Percentiles rank a stretch among this genome's conserved stretches.
Conservation (phyloP, 2,797 vertebrate genomes). For the Rhinogobio ventralis region DNA sequence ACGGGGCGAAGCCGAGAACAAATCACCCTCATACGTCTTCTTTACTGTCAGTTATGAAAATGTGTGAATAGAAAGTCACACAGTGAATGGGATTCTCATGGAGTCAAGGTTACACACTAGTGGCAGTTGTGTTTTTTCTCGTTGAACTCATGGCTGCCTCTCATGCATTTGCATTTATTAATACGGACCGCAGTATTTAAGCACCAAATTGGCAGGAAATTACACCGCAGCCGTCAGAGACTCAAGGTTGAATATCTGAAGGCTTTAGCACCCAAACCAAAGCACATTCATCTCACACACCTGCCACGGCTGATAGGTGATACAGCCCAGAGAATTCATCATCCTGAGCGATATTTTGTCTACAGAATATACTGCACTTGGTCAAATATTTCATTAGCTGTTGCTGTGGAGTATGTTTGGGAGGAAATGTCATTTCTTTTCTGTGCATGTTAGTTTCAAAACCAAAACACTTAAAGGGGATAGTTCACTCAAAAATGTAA, state of each 20-base stretch:
- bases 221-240: conserved; percentile 48
- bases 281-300: conserved; percentile 62
- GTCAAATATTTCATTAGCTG: conserved; percentile 60
- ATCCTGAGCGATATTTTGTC: conserved; percentile 48
- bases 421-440: conserved; percentile 12
- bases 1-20: conserved; percentile 56
- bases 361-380: conserved; percentile 49
- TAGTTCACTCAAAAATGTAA: background rate
- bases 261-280: conserved; percentile 55
- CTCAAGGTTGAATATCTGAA: conserved; percentile 62
- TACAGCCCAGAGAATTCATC: conserved; percentile 58
- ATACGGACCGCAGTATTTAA: conserved; percentile 59
- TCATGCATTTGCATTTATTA: conserved; percentile 63
- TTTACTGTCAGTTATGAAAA: conserved; percentile 70
- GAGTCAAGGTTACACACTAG: conserved; percentile 66
- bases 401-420: conserved; percentile 24
- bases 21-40: conserved; percentile 65
- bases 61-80: conserved; percentile 62
- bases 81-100: conserved; percentile 57
- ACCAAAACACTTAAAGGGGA: background rate
- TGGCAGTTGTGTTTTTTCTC: conserved; percentile 31
- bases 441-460: background rate
- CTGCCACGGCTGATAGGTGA: conserved; percentile 63
- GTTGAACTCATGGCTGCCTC: conserved; percentile 47
- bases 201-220: conserved; percentile 61